A percentile compares a stretch with the other conserved stretches of the same genome.
phyloP scores from a whole-genome alignment of 2,113 vertebrate genomes.

The Numida meleagris region DNA sequence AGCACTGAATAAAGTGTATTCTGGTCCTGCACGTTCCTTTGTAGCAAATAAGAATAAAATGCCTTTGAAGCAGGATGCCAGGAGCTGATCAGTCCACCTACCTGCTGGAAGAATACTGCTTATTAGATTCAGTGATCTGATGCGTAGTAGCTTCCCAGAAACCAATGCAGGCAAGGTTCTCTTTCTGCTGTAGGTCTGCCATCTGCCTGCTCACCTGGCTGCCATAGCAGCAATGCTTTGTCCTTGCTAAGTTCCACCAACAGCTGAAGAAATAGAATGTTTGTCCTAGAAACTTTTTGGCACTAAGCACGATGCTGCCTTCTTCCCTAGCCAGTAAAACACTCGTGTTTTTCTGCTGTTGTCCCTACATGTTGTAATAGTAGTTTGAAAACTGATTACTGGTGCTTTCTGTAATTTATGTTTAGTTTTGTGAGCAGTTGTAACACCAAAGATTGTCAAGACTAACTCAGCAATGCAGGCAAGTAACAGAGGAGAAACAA shows the following conservation, averaged over 20 bases:
- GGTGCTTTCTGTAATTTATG: neutral
- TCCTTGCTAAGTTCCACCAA: neutral
- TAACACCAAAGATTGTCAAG: neutral
- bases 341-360: neutral
- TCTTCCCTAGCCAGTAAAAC: neutral
- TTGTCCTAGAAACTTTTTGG: neutral
- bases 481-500: neutral
- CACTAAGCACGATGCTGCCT: neutral
- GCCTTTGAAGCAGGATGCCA: conserved; percentile 29
- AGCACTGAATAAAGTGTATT: neutral
- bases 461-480: neutral
- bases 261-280: neutral
- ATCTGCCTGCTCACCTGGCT: neutral
- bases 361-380: neutral
- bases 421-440: neutral
- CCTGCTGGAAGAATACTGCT: neutral
- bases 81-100: neutral
- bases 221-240: neutral
- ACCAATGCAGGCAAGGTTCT: neutral
- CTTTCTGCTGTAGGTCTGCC: neutral
- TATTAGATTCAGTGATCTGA: neutral
- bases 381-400: neutral
- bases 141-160: neutral
- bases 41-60: neutral
- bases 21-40: neutral